Base-by-base conservation (phyloP, 2,888 invertebrate species). In the Agonopterix heracliana region DNA sequence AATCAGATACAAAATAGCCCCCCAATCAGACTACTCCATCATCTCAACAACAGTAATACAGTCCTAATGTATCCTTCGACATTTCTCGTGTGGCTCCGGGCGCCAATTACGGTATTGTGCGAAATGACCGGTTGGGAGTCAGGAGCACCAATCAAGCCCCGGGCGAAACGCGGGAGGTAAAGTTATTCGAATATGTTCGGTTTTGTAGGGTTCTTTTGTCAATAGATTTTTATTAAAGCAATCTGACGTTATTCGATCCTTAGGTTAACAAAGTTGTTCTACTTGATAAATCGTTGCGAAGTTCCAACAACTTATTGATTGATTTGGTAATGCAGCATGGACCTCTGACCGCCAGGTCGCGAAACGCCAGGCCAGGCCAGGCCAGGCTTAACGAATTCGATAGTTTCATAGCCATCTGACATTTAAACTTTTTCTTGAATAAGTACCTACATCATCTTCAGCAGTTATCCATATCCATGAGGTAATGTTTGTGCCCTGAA, bases 31-130 rank as follows among this genome's bases (percentile, higher is more conserved):
- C 48, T 40, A 34, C 26, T 26, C 26, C 26, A 26, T 26, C 26
- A 26, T 26, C 26, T 47, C 34, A 42, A 52, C 44, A 42, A 47
- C 47, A 38, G 52, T 49, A 52, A 52, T 52, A 14, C 35, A 41
- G 5, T 38, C 46, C 51, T 52, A 51, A 52, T 52, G 42, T 48
- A 50, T 48, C 50, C 48, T 38, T 49, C 50, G 48, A 54, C 57
- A 53, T 51, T 53, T 51, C 52, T 53, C 50, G 50, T 38, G 9
- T 38, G 38, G 54, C 66, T 57, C 34, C 47, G 47, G 61, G 63
- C 62, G 53, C 58, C 63, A 68, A 74, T 73, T 72, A 74, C 52
- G 57, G 59, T 57, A 71, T 65, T 71, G 68, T 71, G 61, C 64
- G 54, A 64, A 75, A 72, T 64, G 59, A 63, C 51, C 56, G 61